Conservation (phyloP, 2,797 vertebrate genomes). For the Megalops cyprinoides region DNA sequence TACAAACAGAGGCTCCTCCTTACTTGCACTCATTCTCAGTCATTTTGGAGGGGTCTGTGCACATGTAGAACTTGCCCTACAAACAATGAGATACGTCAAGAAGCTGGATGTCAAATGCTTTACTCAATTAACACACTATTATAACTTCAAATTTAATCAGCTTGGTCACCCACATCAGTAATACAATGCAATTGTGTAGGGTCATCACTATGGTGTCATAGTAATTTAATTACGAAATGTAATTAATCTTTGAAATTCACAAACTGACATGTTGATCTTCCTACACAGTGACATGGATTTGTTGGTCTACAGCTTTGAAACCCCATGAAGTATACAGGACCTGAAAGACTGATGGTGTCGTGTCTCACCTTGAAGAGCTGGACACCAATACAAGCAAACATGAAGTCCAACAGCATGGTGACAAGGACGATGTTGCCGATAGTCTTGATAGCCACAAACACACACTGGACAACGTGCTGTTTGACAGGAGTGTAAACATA, state of each 20-base stretch:
- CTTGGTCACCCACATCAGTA: neutral
- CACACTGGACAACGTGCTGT: slow-evolving; percentile 92
- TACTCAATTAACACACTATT: neutral
- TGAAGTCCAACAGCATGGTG: slow-evolving; percentile 90
- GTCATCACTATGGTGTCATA: too few relatives aligned
- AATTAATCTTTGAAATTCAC: too few relatives aligned
- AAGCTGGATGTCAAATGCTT: neutral
- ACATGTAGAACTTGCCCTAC: slow-evolving; percentile 87
- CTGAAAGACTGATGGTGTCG: too few relatives aligned
- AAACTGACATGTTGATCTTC: too few relatives aligned
- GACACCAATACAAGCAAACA: slow-evolving; percentile 93
- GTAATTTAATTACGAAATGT: too few relatives aligned
- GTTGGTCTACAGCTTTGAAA: neutral
- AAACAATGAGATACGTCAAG: neutral
- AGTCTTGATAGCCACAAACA: slow-evolving; percentile 93
- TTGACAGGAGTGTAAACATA: slow-evolving; percentile 31
- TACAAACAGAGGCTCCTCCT: neutral
- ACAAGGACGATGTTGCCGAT: slow-evolving; percentile 96
- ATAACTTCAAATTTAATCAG: neutral
- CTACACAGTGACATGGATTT: too few relatives aligned
- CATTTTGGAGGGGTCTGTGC: slow-evolving; percentile 86
- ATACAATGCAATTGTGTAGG: neutral
- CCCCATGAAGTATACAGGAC: neutral
- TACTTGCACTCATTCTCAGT: slow-evolving; percentile 85
- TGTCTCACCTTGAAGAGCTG: slow-evolving; percentile 93